These are phyloP conservation scores for Metacarcinus magister DNA, from an alignment of 2,888 invertebrate species.

Conservation along the genomic window DNA sequence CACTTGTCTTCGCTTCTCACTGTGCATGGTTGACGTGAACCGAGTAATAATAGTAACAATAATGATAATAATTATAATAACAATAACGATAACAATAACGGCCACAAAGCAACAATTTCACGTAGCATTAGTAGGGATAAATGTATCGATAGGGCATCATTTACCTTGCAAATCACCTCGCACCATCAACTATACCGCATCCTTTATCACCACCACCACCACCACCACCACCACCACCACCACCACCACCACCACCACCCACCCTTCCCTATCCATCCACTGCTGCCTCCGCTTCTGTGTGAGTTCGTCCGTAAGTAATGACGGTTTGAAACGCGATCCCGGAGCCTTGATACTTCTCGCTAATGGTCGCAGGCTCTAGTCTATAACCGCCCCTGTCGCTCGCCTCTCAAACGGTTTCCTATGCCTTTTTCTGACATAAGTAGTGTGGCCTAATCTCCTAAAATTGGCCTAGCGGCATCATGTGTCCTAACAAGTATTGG, in stretches of 20 bases:
- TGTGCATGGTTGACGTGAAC: background rate
- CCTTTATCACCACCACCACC: background rate
- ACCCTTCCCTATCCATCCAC: background rate
- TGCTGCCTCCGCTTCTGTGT: background rate
- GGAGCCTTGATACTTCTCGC: constrained; percentile 21
- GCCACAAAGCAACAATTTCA: background rate
- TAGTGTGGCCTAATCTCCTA: constrained; percentile 31
- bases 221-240: constrained; percentile 8
- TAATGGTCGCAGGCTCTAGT: constrained; percentile 6
- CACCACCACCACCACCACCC: background rate
- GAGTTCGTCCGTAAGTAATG: constrained; percentile 28
- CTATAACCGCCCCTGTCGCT: background rate
- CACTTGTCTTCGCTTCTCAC: background rate
- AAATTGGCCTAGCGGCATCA: constrained; percentile 28
- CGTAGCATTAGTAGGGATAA: constrained; percentile 28
- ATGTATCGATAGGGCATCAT: background rate
- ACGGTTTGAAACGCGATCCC: background rate
- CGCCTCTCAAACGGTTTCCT: constrained; percentile 44
- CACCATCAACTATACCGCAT: background rate
- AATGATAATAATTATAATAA: background rate
- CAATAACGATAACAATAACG: constrained; percentile 35
- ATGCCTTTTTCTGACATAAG: constrained; percentile 34
- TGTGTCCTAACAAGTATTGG: constrained; percentile 36
- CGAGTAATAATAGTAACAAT: background rate
- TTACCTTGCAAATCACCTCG: background rate